A percentile compares a stretch with the other conserved stretches of the same genome.
These are phyloP conservation scores for Lithobius niger DNA, from an alignment of 1,140 invertebrate genomes.

Conservation along the genomic window DNA sequence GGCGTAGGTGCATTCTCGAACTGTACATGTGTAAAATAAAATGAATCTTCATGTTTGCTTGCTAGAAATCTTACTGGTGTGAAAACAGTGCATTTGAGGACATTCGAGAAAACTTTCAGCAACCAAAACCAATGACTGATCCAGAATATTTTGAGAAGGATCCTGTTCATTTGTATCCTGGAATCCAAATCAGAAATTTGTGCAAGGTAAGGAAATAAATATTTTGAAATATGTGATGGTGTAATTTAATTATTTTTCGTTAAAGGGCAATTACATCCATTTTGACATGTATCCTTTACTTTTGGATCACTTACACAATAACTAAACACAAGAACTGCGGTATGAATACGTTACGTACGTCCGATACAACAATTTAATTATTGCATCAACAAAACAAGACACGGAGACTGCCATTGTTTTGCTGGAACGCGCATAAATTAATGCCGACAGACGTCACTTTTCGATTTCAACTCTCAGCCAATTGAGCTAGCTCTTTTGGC, in stretches of 20 bases:
- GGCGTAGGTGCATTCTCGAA: background rate
- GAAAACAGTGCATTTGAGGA: background rate
- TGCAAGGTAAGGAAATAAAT: constrained; percentile 39
- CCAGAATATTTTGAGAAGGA: constrained; percentile 41
- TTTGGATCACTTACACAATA: background rate
- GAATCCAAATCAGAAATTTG: constrained; percentile 47
- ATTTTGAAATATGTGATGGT: no score
- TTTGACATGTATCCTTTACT: background rate
- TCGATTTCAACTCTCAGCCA: no score
- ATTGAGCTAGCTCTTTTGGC: no score
- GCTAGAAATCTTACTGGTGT: constrained; percentile 3
- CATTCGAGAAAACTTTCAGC: background rate
- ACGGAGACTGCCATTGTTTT: no score
- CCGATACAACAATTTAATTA: background rate
- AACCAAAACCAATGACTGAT: background rate
- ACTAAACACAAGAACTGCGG: background rate
- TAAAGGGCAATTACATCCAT: background rate
- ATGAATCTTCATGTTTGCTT: background rate
- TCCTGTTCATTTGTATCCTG: constrained; percentile 37
- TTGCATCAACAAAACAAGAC: background rate
- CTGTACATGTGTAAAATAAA: background rate
- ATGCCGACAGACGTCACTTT: no score
- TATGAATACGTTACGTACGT: background rate
- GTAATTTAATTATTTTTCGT: no score
- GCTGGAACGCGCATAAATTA: no score